Percentiles rank a stretch among this genome's conserved stretches.
Conservation (phyloP, 1,140 invertebrate genomes). For the Aphelenchoides fujianensis region DNA sequence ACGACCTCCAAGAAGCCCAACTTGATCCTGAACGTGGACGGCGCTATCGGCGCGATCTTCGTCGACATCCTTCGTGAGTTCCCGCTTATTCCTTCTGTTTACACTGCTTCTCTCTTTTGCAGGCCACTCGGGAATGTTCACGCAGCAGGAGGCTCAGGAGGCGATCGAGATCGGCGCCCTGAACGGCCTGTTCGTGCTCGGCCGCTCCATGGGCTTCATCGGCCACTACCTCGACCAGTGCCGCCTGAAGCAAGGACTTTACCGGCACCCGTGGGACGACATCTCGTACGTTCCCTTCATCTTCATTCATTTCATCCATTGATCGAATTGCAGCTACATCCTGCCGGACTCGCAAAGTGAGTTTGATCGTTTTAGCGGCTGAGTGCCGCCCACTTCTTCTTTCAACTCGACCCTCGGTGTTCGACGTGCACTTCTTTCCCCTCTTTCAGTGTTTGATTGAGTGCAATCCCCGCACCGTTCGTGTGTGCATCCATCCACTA, state of each 20-base stretch:
- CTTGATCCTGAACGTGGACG: slow-evolving; percentile 97
- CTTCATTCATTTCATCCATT: too few species aligned
- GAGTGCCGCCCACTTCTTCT: too few species aligned
- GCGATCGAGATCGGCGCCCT: slow-evolving; percentile 96
- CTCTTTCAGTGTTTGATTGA: too few species aligned
- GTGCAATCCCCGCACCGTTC: too few species aligned
- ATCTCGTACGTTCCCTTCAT: slow-evolving; percentile 98
- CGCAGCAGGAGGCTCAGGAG: slow-evolving; percentile 91
- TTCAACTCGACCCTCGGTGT: too few species aligned
- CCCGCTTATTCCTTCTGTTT: too few species aligned
- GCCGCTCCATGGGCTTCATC: slow-evolving; percentile 96
- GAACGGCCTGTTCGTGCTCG: slow-evolving; percentile 95
- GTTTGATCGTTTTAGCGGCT: too few species aligned
- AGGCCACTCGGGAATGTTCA: slow-evolving; percentile 82
- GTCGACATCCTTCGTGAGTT: slow-evolving; percentile 81
- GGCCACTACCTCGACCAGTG: slow-evolving; percentile 98
- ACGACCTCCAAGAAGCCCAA: slow-evolving; percentile 99
- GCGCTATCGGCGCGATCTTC: slow-evolving; percentile 92
- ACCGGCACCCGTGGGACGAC: slow-evolving; percentile 99
- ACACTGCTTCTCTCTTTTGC: too few species aligned
- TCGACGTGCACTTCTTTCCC: too few species aligned
- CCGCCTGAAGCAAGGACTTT: slow-evolving; percentile 93
- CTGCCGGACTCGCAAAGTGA: too few species aligned
- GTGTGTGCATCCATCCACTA: too few species aligned
- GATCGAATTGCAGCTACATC: too few species aligned